These are phyloP conservation scores for Bos javanicus DNA, from an alignment of 2,113 vertebrate genomes.

Conservation along the genomic window DNA sequence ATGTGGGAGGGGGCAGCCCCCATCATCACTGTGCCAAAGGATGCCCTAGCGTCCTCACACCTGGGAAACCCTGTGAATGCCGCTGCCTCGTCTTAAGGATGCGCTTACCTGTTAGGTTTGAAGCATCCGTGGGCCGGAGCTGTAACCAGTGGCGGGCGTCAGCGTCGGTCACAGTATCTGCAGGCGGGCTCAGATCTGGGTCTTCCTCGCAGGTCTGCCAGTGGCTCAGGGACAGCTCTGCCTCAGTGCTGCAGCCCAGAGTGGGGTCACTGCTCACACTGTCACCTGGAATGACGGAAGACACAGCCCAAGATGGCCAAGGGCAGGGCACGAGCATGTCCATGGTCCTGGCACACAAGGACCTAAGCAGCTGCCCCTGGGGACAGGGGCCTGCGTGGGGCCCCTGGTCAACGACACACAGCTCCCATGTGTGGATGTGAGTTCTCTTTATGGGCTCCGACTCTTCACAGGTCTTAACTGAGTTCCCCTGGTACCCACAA, in stretches of 20 bases:
- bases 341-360: neutral
- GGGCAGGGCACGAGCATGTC: neutral
- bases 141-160: constrained; percentile 87
- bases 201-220: constrained; percentile 92
- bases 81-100: neutral
- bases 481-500: neutral
- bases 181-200: constrained; percentile 83
- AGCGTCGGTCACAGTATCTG: constrained; percentile 83
- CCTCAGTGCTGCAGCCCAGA: constrained; percentile 86
- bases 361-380: neutral
- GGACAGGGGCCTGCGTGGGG: neutral
- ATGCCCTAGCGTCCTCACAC: neutral
- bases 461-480: neutral
- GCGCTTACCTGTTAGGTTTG: constrained; percentile 87
- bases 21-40: neutral
- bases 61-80: neutral
- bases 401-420: neutral
- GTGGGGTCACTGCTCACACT: constrained; percentile 90
- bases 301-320: neutral
- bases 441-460: neutral
- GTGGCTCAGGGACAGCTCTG: constrained; percentile 80
- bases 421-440: neutral
- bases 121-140: constrained; percentile 88
- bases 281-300: constrained; percentile 82
- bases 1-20: neutral